phyloP scores from a whole-genome alignment of 1,140 invertebrate species.

The Drosophila nannoptera region DNA sequence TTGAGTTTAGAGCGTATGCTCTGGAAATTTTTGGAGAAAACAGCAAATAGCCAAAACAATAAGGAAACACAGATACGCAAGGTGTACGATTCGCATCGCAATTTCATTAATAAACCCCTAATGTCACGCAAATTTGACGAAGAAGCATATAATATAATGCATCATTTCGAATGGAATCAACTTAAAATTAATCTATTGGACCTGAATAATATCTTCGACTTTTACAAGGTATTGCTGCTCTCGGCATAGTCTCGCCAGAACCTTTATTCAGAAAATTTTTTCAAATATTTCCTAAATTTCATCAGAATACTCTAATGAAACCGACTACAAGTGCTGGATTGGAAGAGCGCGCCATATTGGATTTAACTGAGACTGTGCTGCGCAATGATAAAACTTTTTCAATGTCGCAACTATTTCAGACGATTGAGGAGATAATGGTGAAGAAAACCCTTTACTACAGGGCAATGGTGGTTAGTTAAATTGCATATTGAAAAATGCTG shows the following conservation, averaged over 20 bases:
- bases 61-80: conserved; percentile 63
- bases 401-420: conserved; percentile 67
- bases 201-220: conserved; percentile 63
- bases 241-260: no score
- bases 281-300: not conserved
- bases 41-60: conserved; percentile 58
- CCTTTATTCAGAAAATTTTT: no score
- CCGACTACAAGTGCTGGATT: conserved; percentile 42
- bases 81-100: conserved; percentile 62
- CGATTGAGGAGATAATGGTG: conserved; percentile 69
- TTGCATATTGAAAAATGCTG: not conserved
- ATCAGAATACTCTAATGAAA: conserved; percentile 39
- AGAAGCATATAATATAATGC: conserved; percentile 55
- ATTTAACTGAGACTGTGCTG: conserved; percentile 83
- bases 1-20: conserved; percentile 72
- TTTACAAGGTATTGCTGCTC: conserved; percentile 50
- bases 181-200: conserved; percentile 61
- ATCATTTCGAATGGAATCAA: conserved; percentile 74
- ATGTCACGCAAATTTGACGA: conserved; percentile 46
- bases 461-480: conserved; percentile 82
- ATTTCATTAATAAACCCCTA: conserved; percentile 49
- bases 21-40: conserved; percentile 67
- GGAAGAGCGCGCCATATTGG: conserved; percentile 81
- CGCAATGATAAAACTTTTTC: conserved; percentile 71
- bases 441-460: conserved; percentile 82